phyloP scores from a whole-genome alignment of 2,888 invertebrate genomes.

The Gryllus longicercus region DNA sequence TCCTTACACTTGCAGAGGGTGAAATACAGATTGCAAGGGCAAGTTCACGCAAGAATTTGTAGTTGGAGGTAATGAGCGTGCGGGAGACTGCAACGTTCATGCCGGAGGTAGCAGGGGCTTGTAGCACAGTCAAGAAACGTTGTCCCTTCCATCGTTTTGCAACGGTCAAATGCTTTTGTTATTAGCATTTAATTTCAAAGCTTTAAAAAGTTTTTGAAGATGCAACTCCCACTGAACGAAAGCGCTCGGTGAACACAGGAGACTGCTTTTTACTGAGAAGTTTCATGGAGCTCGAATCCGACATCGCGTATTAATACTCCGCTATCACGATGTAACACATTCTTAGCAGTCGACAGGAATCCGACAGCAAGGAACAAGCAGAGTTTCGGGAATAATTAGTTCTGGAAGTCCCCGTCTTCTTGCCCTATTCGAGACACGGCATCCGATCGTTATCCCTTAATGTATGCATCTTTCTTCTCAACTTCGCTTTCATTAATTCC shows the following conservation, averaged over 20 bases:
- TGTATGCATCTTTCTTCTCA: conserved; percentile 5
- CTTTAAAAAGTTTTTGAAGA: too few species aligned
- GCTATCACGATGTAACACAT: not conserved
- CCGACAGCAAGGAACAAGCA: not conserved
- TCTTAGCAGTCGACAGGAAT: not conserved
- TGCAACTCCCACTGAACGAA: not conserved
- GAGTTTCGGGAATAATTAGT: not conserved
- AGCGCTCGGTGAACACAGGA: not conserved
- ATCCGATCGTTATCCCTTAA: not conserved
- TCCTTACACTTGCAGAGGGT: too few species aligned
- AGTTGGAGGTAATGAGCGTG: too few species aligned
- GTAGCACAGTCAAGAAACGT: too few species aligned
- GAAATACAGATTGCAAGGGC: too few species aligned
- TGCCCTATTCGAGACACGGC: not conserved
- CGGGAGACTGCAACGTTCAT: too few species aligned
- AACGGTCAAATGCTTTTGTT: not conserved
- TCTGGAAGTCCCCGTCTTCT: not conserved
- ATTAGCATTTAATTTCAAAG: too few species aligned
- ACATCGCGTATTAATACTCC: not conserved
- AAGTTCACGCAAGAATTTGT: too few species aligned
- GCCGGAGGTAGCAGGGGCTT: too few species aligned
- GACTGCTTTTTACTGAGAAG: not conserved
- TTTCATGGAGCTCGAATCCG: not conserved
- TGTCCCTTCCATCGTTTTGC: too few species aligned
- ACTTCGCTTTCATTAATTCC: not conserved